Evolutionary conservation across 2,797 vertebrate genomes (phyloP).

Genomic region (Acomys russatus): DNA sequence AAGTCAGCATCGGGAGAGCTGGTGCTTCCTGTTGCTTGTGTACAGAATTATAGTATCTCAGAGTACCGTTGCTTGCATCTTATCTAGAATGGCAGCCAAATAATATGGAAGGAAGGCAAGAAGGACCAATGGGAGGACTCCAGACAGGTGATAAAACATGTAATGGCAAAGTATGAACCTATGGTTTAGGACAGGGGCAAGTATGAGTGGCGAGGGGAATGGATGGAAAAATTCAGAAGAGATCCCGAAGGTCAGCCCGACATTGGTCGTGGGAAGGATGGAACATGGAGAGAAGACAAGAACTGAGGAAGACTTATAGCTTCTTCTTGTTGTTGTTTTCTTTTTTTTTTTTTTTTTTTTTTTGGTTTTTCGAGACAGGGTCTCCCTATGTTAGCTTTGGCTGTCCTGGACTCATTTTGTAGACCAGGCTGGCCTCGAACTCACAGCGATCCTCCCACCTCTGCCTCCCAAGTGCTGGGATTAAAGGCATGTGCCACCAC

Average conservation of each 20-base stretch:
- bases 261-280: background rate
- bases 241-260: background rate
- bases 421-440: no score
- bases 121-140: background rate
- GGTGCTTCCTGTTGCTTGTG: background rate
- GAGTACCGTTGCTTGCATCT: background rate
- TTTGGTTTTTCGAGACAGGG: no score
- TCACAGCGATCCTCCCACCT: no score
- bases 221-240: background rate
- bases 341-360: background rate
- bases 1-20: rapidly evolving
- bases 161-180: background rate
- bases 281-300: background rate
- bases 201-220: background rate
- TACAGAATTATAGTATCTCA: background rate
- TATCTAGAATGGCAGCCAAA: background rate
- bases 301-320: background rate
- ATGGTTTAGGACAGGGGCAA: background rate
- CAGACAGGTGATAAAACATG: background rate
- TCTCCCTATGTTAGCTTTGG: no score
- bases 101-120: background rate
- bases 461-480: no score
- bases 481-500: no score
- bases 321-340: background rate
- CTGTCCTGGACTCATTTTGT: no score